Base-by-base conservation (phyloP, 2,888 invertebrate genomes). In the Palloptera scutellata region DNA sequence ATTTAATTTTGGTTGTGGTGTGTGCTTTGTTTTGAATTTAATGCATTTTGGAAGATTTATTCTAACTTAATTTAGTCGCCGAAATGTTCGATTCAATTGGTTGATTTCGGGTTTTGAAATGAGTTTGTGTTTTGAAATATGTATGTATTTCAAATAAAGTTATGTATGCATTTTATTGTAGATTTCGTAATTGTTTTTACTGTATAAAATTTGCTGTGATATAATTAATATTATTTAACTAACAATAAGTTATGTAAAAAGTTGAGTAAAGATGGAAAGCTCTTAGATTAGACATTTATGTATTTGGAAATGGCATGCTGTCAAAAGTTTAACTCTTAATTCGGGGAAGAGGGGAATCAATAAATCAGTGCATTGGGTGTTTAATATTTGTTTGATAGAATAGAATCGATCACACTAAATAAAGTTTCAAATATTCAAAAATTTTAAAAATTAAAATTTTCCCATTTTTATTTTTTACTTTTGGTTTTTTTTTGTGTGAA, bases 251-350 rank as follows among this genome's bases (percentile, higher is more conserved):
- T 67, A 61, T 61, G 64, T 59, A 48, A 64, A 63, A 70, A 42
- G 43, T 65, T 52, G 53, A 61, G 52, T 61, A 62, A 65, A 67
- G 61, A 62, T 61, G 67, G 62, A 65, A 64, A 66, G 61, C 61
- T 68, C 57, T 61, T 58, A 43, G 74, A 76, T 77, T 78, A 79
- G 79, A 79, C 79, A 79, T 77, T 81, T 79, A 79, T 76, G 30
- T 30, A 30, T 30, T 2, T 30, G 75, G 75, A 79, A 81, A 77
- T 77, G 74, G 79, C 79, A 79, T 79, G 79, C 79, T 77, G 76
- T 81, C 77, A 80, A 81, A 79, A 78, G 76, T 79, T 69, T 73
- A 79, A 79, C 81, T 68, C 74, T 80, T 79, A 79, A 76, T 75
- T 73, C 66, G 77, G 73, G 74, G 71, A 19, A 52, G 69, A 75